These are phyloP conservation scores for Acronicta alni DNA, from an alignment of 2,888 invertebrate genomes.

Conservation along the genomic window DNA sequence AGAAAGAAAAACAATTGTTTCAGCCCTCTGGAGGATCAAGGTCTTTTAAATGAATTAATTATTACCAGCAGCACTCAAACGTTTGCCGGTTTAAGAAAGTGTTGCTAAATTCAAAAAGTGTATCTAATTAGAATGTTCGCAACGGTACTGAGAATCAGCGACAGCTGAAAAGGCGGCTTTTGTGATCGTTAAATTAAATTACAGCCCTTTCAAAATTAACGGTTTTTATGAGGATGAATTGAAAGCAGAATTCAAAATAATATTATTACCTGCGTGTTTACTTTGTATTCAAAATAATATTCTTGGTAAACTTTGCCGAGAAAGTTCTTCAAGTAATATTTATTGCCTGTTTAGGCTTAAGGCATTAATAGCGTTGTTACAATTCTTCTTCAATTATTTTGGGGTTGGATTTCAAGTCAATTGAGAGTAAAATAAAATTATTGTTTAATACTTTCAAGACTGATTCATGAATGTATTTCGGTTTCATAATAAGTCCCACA, in stretches of 20 bases:
- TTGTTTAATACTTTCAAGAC: too few relatives aligned
- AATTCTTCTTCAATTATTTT: too few relatives aligned
- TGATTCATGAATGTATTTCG: too few relatives aligned
- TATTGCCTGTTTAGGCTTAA: too few relatives aligned
- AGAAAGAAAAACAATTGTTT: too few relatives aligned
- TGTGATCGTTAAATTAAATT: slow-evolving; percentile 24
- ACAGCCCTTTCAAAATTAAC: slow-evolving; percentile 5
- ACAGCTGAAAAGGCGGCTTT: slow-evolving; percentile 3
- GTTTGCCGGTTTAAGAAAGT: neutral
- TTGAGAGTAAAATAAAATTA: too few relatives aligned
- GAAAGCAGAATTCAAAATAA: neutral
- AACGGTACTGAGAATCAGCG: slow-evolving; percentile 16
- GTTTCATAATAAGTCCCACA: too few relatives aligned
- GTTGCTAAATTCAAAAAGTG: slow-evolving; percentile 5
- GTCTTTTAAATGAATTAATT: slow-evolving; percentile 1
- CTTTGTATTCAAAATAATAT: neutral
- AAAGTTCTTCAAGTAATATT: neutral
- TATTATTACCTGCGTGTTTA: neutral
- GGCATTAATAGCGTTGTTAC: too few relatives aligned
- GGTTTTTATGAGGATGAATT: slow-evolving; percentile 11
- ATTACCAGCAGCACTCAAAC: neutral
- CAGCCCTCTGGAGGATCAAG: too few relatives aligned
- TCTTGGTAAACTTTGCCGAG: neutral
- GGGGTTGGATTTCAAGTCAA: too few relatives aligned
- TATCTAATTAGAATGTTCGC: slow-evolving; percentile 10